phyloP scores from a whole-genome alignment of 1,140 invertebrate genomes.

The Uloborus diversus region DNA sequence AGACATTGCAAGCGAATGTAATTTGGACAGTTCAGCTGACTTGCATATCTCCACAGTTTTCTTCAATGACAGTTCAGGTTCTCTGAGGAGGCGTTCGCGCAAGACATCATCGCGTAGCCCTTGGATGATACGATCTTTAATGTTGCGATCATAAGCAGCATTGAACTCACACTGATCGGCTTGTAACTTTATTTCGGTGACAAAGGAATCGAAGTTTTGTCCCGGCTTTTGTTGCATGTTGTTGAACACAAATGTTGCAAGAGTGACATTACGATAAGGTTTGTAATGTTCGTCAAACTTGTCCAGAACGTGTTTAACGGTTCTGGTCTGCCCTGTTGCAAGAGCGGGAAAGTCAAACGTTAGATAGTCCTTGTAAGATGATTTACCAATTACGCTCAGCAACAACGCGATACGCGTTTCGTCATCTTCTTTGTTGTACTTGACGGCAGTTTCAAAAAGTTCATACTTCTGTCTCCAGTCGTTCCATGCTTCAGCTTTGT shows the following conservation, averaged over 20 bases:
- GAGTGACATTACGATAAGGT: not conserved
- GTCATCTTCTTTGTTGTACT: not conserved
- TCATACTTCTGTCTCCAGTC: not conserved
- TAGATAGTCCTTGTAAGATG: not conserved
- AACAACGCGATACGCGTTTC: not conserved
- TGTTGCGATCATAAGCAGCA: not conserved
- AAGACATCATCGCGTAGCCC: not conserved
- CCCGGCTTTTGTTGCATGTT: not conserved
- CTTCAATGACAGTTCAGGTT: not conserved
- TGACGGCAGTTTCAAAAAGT: not conserved
- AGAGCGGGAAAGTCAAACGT: not conserved
- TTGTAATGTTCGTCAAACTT: conserved; percentile 8
- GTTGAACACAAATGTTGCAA: not conserved
- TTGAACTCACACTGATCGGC: not conserved
- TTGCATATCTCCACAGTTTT: not conserved
- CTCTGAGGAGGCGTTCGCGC: not conserved
- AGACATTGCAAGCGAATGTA: not conserved
- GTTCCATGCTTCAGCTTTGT: not conserved
- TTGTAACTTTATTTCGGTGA: not conserved
- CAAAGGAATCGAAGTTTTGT: conserved; percentile 1
- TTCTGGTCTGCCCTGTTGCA: not conserved
- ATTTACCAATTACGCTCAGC: not conserved
- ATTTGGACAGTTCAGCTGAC: not conserved
- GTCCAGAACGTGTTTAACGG: not conserved
- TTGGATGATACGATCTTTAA: not conserved